Base-by-base conservation (phyloP, 2,797 vertebrate genomes). In the Sternarchorhynchus goeldii region DNA sequence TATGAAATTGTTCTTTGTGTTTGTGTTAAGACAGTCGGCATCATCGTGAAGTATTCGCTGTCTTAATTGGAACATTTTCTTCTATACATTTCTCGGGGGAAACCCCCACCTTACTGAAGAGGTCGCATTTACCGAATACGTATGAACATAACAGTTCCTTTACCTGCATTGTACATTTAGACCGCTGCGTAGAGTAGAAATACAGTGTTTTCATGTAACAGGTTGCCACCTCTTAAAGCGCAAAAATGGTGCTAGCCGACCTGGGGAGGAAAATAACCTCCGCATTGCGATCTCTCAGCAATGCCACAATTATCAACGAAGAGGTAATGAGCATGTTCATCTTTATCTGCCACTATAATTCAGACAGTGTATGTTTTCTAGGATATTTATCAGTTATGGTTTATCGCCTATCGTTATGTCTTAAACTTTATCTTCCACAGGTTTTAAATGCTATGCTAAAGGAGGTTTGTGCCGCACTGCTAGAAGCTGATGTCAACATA, bases 401-500 rank as follows among this genome's bases (percentile, higher is more conserved):
- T 72, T 36, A 29, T 25, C 2, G 3, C 17, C 17, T 65, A 8
- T 14, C 16, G 2, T 45, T 12, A 67, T 21, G 6, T 41, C 21
- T 18, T 45, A 50, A 67, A 29, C 45, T 50, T 32, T 5, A 14
- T 53, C 16, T 83, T 20, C 82, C 79, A 66, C 89, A 99, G 97
- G 97, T 99, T 82, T 91, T 99, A 87, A 96, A 98, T 88, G 96
- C 97, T 90, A 99, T 99, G 97, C 80, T 99, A 80, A 99, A 99
- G 91, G 97, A 99, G 92, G 97, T 99, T 77, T 99, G 97, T 82
- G 96, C 96, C 0, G 97, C 97, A 82, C 90, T 99, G 82, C 90
- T 99, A 80, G 97, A 99, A 94, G 97, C 97, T 21, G 97, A 99
- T 83, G 97, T 99, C 76, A 99, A 99, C 91, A 98, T 99, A 89